Evolutionary conservation across 2,797 vertebrate genomes (phyloP).

Genomic region (Xyrichtys novacula): DNA sequence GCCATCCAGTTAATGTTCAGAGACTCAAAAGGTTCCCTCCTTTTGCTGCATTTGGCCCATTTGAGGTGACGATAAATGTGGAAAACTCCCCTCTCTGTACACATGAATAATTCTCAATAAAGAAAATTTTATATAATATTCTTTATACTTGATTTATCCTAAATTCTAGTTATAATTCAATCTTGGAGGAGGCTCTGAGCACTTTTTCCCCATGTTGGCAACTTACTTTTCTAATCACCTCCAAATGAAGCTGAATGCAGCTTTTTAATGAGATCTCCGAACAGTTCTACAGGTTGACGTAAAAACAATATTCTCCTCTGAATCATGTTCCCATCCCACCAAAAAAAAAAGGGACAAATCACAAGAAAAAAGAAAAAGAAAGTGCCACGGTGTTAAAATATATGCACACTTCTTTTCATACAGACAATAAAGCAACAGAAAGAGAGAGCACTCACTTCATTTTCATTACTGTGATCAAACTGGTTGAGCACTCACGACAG

Average conservation of each 20-base stretch:
- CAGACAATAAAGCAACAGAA: constrained; percentile 76
- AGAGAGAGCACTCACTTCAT: constrained; percentile 72
- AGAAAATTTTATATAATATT: not conserved
- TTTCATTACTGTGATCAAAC: constrained; percentile 72
- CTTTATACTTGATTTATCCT: constrained; percentile 13
- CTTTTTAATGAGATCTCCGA: constrained; percentile 73
- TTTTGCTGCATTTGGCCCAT: constrained; percentile 64
- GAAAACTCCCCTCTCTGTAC: constrained; percentile 4
- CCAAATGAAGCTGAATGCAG: constrained; percentile 63
- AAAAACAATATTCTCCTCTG: constrained; percentile 71
- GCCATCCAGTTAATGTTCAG: constrained; percentile 66
- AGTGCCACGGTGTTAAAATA: constrained; percentile 74
- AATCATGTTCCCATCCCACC: constrained; percentile 54
- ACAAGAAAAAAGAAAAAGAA: constrained; percentile 71
- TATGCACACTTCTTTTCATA: constrained; percentile 70
- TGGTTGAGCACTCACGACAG: constrained; percentile 74
- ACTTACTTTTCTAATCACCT: constrained; percentile 10
- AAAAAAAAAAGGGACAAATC: constrained; percentile 45
- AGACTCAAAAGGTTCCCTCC: constrained; percentile 85
- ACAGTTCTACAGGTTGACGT: constrained; percentile 61
- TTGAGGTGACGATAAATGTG: constrained; percentile 17
- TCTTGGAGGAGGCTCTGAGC: constrained; percentile 13
- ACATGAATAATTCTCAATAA: not conserved
- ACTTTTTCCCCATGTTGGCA: not conserved
- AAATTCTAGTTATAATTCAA: constrained; percentile 22